Evolutionary conservation across 2,888 invertebrate species (phyloP).

Genomic region (Melanostoma scalare): DNA sequence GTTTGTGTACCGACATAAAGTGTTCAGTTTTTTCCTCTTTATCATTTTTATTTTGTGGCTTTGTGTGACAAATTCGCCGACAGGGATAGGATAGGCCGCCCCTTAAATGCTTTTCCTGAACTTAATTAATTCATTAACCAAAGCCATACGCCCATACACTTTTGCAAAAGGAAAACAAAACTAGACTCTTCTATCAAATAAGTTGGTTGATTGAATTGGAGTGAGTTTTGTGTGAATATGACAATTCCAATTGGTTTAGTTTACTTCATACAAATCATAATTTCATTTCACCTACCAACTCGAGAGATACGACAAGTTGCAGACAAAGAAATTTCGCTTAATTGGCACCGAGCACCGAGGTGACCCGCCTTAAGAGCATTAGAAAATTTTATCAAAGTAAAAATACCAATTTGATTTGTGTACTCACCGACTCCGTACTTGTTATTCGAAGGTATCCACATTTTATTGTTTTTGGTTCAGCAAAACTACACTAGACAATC

Average conservation of each 20-base stretch:
- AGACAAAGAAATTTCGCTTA: conserved; percentile 61
- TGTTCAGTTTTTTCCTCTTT: conserved; percentile 3
- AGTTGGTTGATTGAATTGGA: not conserved
- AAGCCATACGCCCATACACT: conserved; percentile 41
- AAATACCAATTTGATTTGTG: not conserved
- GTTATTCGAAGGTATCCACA: conserved; percentile 82
- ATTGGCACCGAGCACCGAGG: conserved; percentile 23
- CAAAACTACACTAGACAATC: conserved; percentile 3
- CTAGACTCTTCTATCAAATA: not conserved
- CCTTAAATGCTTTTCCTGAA: not conserved
- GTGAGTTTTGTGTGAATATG: not conserved
- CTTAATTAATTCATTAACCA: conserved; percentile 47
- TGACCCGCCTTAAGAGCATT: conserved; percentile 39
- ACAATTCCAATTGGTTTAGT: not conserved
- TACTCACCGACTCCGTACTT: conserved; percentile 82
- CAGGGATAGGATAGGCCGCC: not conserved
- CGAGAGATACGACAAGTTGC: conserved; percentile 10
- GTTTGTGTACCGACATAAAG: not conserved
- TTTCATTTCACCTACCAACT: not conserved
- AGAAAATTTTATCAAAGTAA: not conserved
- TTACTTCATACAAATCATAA: not conserved
- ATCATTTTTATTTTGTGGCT: not conserved
- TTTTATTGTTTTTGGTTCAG: conserved; percentile 66
- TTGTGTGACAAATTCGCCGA: conserved; percentile 11
- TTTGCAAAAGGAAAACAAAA: not conserved